Percentiles rank a stretch among this genome's conserved stretches.
phyloP scores from a whole-genome alignment of 1,140 invertebrate species.

The Drosophila littoralis region DNA sequence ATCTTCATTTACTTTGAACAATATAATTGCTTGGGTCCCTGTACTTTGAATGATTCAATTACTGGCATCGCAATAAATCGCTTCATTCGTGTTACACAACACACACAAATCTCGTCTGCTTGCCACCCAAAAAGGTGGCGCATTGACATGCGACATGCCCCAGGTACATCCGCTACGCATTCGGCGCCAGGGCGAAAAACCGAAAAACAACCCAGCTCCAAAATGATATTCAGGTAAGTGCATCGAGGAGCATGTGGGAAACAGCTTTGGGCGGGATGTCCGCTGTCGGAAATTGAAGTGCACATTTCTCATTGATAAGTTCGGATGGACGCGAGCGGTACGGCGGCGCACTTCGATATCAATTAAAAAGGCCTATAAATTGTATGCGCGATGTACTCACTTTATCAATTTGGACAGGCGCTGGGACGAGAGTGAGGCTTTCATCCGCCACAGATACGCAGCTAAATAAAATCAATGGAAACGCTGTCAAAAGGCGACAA shows the following conservation, averaged over 20 bases:
- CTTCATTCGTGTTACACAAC: constrained; percentile 18
- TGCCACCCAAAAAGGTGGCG: constrained; percentile 1
- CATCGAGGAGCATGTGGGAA: neutral
- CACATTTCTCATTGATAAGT: constrained; percentile 78
- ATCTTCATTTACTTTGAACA: neutral
- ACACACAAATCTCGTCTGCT: constrained; percentile 13
- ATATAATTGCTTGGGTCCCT: neutral
- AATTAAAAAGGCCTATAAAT: constrained; percentile 79
- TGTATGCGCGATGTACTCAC: constrained; percentile 51
- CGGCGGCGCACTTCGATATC: constrained; percentile 52
- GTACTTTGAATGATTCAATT: constrained; percentile 34
- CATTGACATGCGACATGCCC: constrained; percentile 14
- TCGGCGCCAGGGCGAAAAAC: neutral
- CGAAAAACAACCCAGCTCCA: neutral
- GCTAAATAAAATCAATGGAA: constrained; percentile 2
- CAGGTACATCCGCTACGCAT: constrained; percentile 11
- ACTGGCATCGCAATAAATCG: constrained; percentile 11
- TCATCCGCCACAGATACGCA: constrained; percentile 13
- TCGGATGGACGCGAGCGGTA: neutral
- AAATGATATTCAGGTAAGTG: constrained; percentile 10
- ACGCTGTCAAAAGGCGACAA: constrained; percentile 7
- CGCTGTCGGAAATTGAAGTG: constrained; percentile 71
- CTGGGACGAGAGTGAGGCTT: constrained; percentile 16
- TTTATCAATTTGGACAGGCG: constrained; percentile 69
- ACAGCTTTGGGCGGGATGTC: constrained; percentile 28